Evolutionary conservation across 2,888 invertebrate species (phyloP).

Genomic region (Venustoraphidia nigricollis): DNA sequence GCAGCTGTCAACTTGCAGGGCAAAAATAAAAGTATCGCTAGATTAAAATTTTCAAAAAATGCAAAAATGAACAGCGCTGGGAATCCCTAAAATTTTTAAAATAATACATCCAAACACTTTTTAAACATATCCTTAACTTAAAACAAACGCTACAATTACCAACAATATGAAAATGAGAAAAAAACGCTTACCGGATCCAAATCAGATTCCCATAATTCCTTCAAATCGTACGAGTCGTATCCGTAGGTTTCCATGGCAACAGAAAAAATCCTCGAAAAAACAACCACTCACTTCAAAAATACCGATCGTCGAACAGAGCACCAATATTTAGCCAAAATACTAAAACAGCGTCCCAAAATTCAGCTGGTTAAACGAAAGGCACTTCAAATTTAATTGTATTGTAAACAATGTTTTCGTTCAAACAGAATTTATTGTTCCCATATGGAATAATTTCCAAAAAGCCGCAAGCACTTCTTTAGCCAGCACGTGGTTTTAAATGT

Average conservation of each 20-base stretch:
- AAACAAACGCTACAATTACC: background rate
- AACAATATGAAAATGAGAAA: background rate
- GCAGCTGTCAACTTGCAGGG: too few species aligned
- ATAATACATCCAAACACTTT: too few species aligned
- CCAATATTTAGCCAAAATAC: background rate
- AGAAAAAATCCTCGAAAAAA: constrained; percentile 1
- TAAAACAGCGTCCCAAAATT: background rate
- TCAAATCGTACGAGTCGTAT: constrained; percentile 54
- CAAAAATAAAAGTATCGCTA: too few species aligned
- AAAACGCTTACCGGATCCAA: constrained; percentile 59
- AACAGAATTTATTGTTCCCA: too few species aligned
- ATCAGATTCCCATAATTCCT: constrained; percentile 71
- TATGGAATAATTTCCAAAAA: too few species aligned
- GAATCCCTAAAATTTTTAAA: too few species aligned
- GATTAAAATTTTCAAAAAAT: too few species aligned
- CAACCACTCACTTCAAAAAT: background rate
- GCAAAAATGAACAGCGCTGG: too few species aligned
- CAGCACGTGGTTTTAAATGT: too few species aligned
- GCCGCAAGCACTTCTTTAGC: too few species aligned
- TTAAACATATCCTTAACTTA: too few species aligned
- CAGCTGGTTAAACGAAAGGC: background rate
- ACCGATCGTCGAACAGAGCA: background rate
- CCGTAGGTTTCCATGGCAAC: constrained; percentile 56
- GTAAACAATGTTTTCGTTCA: too few species aligned
- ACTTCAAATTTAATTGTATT: background rate